These are phyloP conservation scores for Gymnopithys bicolor DNA, from an alignment of 2,797 vertebrate species.

Conservation along the genomic window DNA sequence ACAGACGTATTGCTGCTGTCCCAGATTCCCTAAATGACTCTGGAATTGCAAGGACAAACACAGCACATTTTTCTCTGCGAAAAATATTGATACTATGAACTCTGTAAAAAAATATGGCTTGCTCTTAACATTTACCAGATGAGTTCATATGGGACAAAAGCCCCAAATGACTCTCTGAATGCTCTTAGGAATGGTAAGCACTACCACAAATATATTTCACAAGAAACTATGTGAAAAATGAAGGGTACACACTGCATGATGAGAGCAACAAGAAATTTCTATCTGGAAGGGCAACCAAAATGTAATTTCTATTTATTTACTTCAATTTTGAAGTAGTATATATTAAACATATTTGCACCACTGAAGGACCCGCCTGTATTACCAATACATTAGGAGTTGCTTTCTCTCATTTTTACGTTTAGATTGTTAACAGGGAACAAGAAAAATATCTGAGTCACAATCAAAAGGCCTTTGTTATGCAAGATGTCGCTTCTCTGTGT, in stretches of 20 bases:
- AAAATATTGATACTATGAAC: neutral
- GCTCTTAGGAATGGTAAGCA: neutral
- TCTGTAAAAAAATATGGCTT: neutral
- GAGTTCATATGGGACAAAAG: neutral
- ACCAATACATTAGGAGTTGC: neutral
- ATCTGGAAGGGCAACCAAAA: neutral
- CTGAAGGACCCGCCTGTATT: neutral
- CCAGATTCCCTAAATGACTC: neutral
- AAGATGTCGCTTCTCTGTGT: rapidly evolving
- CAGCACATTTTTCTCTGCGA: neutral
- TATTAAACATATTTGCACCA: neutral
- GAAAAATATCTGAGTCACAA: rapidly evolving
- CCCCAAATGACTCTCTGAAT: neutral
- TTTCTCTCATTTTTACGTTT: neutral
- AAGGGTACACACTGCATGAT: neutral
- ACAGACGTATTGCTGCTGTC: neutral
- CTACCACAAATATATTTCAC: neutral
- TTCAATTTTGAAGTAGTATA: neutral
- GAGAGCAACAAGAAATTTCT: neutral
- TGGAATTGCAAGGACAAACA: neutral
- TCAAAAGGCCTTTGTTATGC: rapidly evolving
- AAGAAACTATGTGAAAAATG: neutral
- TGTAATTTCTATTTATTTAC: neutral
- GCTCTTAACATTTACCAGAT: neutral
- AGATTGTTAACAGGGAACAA: neutral